Evolutionary conservation across 2,113 vertebrate species (phyloP).

Genomic region (Vanacampus margaritifer): DNA sequence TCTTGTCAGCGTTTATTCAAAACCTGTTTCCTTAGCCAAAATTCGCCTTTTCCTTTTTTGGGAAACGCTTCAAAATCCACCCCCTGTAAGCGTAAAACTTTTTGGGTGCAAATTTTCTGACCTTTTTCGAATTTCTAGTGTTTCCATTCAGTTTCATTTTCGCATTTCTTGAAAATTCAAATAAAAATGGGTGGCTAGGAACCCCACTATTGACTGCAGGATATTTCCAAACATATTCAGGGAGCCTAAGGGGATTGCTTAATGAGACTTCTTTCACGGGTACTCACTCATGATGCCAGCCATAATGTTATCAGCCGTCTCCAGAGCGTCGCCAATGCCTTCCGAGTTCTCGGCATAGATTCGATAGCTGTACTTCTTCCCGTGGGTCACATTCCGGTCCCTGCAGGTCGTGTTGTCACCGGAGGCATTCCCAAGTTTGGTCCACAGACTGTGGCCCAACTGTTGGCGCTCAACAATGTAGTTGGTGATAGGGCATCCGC

Average conservation of each 20-base stretch:
- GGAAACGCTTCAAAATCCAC: too few relatives aligned
- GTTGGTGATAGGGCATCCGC: constrained; percentile 73
- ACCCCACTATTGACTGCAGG: constrained; percentile 16
- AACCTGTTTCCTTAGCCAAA: too few relatives aligned
- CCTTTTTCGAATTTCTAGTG: too few relatives aligned
- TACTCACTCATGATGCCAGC: constrained; percentile 76
- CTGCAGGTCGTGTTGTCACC: constrained; percentile 70
- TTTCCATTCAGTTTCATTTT: too few relatives aligned
- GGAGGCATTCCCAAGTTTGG: constrained; percentile 70
- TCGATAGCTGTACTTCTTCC: constrained; percentile 79
- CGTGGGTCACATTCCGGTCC: constrained; percentile 72
- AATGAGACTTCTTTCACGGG: constrained; percentile 20
- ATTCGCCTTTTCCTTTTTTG: too few relatives aligned
- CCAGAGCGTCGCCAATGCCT: constrained; percentile 74
- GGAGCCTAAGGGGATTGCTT: background rate
- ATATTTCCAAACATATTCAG: background rate
- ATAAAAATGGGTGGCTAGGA: too few relatives aligned
- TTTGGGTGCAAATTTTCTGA: too few relatives aligned
- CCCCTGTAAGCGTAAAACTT: too few relatives aligned
- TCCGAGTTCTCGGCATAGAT: constrained; percentile 78
- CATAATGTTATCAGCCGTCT: constrained; percentile 77
- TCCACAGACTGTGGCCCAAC: constrained; percentile 73
- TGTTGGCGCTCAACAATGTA: constrained; percentile 79
- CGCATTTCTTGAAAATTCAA: too few relatives aligned
- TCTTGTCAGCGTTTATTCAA: too few relatives aligned